Conservation (phyloP, 2,113 vertebrate genomes). For the Prochilodus magdalenae region DNA sequence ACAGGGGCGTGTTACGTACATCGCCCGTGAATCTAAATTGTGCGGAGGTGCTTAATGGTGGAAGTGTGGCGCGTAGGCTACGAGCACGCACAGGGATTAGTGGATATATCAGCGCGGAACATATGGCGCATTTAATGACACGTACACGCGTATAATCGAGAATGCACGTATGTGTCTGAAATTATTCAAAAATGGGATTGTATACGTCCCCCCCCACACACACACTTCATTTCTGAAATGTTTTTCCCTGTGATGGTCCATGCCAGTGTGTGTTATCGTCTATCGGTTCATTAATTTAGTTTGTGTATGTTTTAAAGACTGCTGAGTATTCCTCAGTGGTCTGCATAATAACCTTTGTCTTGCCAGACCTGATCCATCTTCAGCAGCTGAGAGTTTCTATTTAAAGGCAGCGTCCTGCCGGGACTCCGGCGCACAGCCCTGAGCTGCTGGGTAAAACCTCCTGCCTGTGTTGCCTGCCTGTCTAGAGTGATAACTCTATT, state of each 20-base stretch:
- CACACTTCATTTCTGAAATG: no score
- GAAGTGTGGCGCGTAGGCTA: background rate
- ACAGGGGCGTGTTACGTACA: background rate
- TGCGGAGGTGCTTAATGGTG: background rate
- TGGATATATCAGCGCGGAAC: background rate
- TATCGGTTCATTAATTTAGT: background rate
- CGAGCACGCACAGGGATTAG: background rate
- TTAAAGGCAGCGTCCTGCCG: slow-evolving; percentile 12
- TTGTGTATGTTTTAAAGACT: background rate
- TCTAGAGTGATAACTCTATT: slow-evolving; percentile 77
- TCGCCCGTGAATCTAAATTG: background rate
- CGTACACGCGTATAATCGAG: no score
- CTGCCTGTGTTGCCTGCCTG: slow-evolving; percentile 69
- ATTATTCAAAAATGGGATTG: background rate
- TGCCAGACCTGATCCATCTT: background rate
- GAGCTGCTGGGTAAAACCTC: slow-evolving; percentile 61
- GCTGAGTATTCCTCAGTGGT: background rate
- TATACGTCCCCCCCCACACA: no score
- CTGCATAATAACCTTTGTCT: background rate
- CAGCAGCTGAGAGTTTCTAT: slow-evolving; percentile 24
- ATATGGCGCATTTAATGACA: background rate
- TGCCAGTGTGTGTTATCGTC: background rate
- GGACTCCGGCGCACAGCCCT: slow-evolving; percentile 7
- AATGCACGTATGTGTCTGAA: background rate
- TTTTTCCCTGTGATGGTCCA: background rate